Conservation (phyloP, 2,113 vertebrate species). For the Vimba vimba region DNA sequence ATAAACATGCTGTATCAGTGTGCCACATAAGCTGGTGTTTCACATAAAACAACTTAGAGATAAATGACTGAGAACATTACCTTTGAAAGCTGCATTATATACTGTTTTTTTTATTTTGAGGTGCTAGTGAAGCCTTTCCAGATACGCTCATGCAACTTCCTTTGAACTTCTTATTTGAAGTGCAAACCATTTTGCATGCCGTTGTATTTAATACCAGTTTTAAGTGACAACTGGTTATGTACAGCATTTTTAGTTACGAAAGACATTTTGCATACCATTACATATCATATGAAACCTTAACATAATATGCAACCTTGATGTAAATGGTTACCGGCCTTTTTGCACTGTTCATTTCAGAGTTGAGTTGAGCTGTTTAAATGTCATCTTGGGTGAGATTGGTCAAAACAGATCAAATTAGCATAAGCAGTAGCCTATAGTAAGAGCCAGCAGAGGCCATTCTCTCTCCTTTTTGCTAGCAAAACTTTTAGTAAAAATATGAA, state of each 20-base stretch:
- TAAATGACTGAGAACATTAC: slow-evolving; percentile 12
- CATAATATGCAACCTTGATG: not conserved
- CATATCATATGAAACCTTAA: not conserved
- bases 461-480: slow-evolving; percentile 11
- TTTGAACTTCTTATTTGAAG: slow-evolving; percentile 18
- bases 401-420: not conserved
- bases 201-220: not conserved
- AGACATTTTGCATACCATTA: not conserved
- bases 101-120: slow-evolving; percentile 14
- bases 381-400: not conserved
- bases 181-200: not conserved
- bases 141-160: slow-evolving; percentile 1
- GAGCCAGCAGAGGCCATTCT: slow-evolving; percentile 15
- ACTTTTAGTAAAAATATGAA: not conserved
- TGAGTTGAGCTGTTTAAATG: not conserved
- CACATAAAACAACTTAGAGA: not conserved
- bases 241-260: not conserved
- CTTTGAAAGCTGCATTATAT: slow-evolving; percentile 29
- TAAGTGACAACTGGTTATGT: not conserved
- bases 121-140: slow-evolving; percentile 17
- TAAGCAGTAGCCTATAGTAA: not conserved
- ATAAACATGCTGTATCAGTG: slow-evolving; percentile 50
- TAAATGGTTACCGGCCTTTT: not conserved
- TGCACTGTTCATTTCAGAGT: not conserved
- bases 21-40: slow-evolving; percentile 17